phyloP scores from a whole-genome alignment of 2,113 vertebrate species.

The Peromyscus maniculatus region DNA sequence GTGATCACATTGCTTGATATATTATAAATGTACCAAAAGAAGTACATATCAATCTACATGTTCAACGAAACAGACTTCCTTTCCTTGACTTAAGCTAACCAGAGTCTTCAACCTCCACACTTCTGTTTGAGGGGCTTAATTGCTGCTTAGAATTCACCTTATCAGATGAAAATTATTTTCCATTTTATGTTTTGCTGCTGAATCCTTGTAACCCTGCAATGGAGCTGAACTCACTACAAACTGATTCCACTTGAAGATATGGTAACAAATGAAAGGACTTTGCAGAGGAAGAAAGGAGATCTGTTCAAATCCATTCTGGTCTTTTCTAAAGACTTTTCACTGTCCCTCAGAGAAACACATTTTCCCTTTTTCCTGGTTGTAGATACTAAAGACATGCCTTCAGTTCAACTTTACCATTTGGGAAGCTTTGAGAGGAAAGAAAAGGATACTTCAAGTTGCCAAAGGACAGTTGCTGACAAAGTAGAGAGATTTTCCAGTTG shows the following conservation, averaged over 20 bases:
- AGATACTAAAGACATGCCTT: constrained; percentile 59
- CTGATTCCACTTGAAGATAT: constrained; percentile 61
- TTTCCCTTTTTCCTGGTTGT: background rate
- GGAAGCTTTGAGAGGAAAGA: background rate
- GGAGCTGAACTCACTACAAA: constrained; percentile 52
- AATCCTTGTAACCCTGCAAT: background rate
- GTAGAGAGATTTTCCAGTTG: constrained; percentile 3
- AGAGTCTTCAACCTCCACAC: background rate
- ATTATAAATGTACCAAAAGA: background rate
- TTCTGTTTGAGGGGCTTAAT: background rate
- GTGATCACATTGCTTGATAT: background rate
- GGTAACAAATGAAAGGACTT: constrained; percentile 54
- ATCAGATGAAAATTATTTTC: background rate
- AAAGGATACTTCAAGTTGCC: constrained; percentile 15
- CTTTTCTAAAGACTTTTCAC: constrained; percentile 69
- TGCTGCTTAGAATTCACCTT: background rate
- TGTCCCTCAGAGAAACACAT: constrained; percentile 28
- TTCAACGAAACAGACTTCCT: background rate
- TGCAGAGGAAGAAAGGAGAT: constrained; percentile 55
- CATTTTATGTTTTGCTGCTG: background rate
- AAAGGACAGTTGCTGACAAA: constrained; percentile 59
- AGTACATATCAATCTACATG: background rate
- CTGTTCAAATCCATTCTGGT: constrained; percentile 66
- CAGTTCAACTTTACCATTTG: constrained; percentile 55
- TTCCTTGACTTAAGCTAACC: constrained; percentile 6